Evolutionary conservation across 2,113 vertebrate species (phyloP), one percentile per base, ranked within the genome.

Genomic region (Eulacestoma nigropectus): DNA sequence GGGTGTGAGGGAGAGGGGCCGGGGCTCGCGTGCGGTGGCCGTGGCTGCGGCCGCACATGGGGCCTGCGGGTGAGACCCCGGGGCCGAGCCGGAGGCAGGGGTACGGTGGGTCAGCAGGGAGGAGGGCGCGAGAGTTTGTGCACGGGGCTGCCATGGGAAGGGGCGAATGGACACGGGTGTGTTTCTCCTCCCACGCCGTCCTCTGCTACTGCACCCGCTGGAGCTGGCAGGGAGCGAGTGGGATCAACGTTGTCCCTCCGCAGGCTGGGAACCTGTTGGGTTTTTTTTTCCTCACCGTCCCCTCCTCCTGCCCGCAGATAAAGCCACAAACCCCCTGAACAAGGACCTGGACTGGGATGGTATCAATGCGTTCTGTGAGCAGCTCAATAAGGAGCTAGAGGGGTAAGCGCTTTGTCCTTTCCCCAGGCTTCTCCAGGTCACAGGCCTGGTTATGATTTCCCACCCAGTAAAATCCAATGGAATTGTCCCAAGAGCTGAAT

Each of bases 291-390:
- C 42, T 97, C 44, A 87, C 30, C 3, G 1, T 30, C 13, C 8
- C 21, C 55, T 78, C 50, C 32, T 94, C 44, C 87, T 25, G 6
- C 35, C n/a, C 0, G 1, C 97, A 99, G 99, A 99, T 91, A 99
- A 98, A 96, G 99, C 99, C 21, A 99, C 99, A 42, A 99, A 99
- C 84, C 99, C 99, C 56, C 95, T 99, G 77, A 99, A 99, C 97
- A 99, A 98, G 95, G 99, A 99, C 53, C 97, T 98, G 41, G 98
- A 99, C 96, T 99, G 99, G 99, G 98, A 99, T 56, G 98, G 97
- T 65, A 99, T 99, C 96, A 98, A 98, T 78, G 97, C 97, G 4
- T 99, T 99, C 97, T 99, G 99, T 68, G 99, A 99, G 73, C 98
- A 99, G 90, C 98, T 99, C 80, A 99, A 98, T 92, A 98, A 98